Base-by-base conservation (phyloP, 1,140 invertebrate species). In the Pemphigus obesinymphae region DNA sequence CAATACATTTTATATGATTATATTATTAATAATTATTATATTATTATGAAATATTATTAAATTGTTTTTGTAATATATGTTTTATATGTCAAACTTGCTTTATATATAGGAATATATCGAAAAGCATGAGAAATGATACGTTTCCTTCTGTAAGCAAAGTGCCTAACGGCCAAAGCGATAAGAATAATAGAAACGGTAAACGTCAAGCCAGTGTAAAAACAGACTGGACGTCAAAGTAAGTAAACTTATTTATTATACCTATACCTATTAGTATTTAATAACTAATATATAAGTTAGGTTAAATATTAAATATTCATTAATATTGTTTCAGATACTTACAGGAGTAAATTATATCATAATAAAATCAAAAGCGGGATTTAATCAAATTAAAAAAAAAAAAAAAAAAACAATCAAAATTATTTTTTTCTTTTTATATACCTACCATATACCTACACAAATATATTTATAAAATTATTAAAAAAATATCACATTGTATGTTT, bases 211-310 rank as follows among this genome's bases (percentile, higher is more conserved):
- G 10, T n/a, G 29, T 37, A 23, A 80, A 58, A 80, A 20, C 13
- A 1, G 55, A 80, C 13, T 80, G 76, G 55, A n/a, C 48, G 6
- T 40, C 76, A 45, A 80, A 80, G 76, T 80, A 80, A 80, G 34
- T 29, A 20, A 20, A 34, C 26, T n/a, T n/a, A n/a, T n/a, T n/a
- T n/a, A n/a, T n/a, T n/a, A n/a, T n/a, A n/a, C n/a, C n/a, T n/a
- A n/a, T n/a, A n/a, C n/a, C n/a, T n/a, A n/a, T n/a, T n/a, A n/a
- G n/a, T n/a, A n/a, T n/a, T n/a, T n/a, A n/a, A n/a, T n/a, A n/a
- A n/a, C n/a, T n/a, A n/a, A n/a, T n/a, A n/a, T n/a, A n/a, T n/a
- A n/a, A n/a, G n/a, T n/a, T n/a, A n/a, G n/a, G n/a, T n/a, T n/a
- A n/a, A 73, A 48, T 48, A 29, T 31, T n/a, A n/a, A n/a, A n/a